Percentiles rank a stretch among this genome's conserved stretches.
These are phyloP conservation scores for Aurelia sp. DNA, from an alignment of 30 jellyfish, hydroid and myxozoan genomes.

Conservation along the genomic window DNA sequence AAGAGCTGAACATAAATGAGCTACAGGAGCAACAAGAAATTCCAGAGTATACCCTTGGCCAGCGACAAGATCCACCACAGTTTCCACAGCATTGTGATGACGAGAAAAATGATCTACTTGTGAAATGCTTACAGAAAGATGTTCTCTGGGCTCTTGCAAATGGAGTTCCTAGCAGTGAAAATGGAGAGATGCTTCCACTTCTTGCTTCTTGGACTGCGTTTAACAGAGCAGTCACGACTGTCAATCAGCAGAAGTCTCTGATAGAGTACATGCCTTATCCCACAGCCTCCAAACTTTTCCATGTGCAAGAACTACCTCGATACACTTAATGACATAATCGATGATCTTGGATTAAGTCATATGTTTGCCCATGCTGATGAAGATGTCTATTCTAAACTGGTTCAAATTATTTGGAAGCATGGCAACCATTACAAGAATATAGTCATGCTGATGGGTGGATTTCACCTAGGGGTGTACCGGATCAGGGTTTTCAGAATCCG, in stretches of 20 bases:
- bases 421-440: constrained; percentile 16
- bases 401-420: constrained; percentile 13
- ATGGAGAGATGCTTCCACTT: background rate
- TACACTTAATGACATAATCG: constrained; percentile 16
- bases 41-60: constrained; percentile 47
- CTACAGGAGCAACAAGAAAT: constrained; percentile 17
- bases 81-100: constrained; percentile 35
- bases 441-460: constrained; percentile 18
- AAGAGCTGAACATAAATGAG: constrained; percentile 24
- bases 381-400: constrained; percentile 18
- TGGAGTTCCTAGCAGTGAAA: constrained; percentile 29
- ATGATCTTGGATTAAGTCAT: constrained; percentile 14
- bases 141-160: constrained; percentile 39
- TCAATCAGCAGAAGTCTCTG: constrained; percentile 28
- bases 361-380: constrained; percentile 33
- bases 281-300: background rate
- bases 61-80: constrained; percentile 32
- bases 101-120: constrained; percentile 10
- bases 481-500: too few relatives aligned
- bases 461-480: too few relatives aligned
- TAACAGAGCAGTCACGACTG: constrained; percentile 9
- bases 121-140: constrained; percentile 9
- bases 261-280: constrained; percentile 38
- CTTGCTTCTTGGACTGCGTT: constrained; percentile 18
- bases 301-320: too few relatives aligned